Evolutionary conservation across 2,797 vertebrate species (phyloP).

Genomic region (Chloroceryle inda): DNA sequence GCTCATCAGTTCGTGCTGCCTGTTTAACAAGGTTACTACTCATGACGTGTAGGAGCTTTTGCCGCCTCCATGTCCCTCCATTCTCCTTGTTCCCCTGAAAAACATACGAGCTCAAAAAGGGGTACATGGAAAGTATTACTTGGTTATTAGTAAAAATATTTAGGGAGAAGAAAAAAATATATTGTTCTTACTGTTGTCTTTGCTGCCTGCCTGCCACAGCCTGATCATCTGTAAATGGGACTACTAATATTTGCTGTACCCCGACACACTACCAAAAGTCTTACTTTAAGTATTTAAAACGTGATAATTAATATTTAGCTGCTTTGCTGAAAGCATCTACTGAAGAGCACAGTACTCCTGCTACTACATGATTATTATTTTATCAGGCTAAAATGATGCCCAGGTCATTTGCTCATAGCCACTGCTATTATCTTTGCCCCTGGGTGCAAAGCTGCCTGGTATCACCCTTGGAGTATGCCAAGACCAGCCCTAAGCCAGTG

Average conservation of each 20-base stretch:
- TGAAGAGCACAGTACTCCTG: background rate
- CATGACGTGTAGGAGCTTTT: background rate
- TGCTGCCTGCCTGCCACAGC: background rate
- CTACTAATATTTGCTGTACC: background rate
- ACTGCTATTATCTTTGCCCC: background rate
- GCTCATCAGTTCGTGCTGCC: background rate
- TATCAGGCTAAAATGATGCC: background rate
- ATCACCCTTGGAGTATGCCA: background rate
- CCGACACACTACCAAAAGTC: background rate
- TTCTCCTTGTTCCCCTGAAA: background rate
- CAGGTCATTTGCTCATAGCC: background rate
- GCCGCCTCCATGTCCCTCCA: background rate
- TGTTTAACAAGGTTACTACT: slow-evolving; percentile 21
- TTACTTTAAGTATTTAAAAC: background rate
- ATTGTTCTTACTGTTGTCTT: background rate
- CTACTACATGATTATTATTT: background rate
- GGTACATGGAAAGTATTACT: background rate
- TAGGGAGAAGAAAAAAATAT: background rate
- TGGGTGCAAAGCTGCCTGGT: background rate
- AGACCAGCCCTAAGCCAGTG: background rate
- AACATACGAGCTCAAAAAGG: background rate
- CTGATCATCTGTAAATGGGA: background rate
- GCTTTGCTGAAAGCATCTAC: background rate
- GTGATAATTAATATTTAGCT: background rate
- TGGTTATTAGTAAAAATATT: background rate